Evolutionary conservation across 92 coral and sea anemone species (phyloP), one percentile per base, ranked within the genome.

Genomic region (Diadumene lineata): DNA sequence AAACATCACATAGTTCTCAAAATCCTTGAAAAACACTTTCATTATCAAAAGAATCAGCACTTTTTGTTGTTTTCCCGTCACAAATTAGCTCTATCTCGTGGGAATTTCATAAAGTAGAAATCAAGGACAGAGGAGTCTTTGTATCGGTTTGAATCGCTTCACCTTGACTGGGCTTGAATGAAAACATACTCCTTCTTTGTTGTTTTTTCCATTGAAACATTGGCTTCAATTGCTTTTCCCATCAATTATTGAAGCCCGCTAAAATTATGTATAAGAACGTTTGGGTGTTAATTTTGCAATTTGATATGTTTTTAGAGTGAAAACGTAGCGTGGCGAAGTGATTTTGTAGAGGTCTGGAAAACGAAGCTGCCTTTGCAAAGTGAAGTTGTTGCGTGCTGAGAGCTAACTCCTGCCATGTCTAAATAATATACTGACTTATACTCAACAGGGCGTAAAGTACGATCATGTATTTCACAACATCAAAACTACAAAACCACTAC

Each of bases 161-260:
- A 56, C 66, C 77, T 57, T 72, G 67, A 56, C 48, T 38, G 48
- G 24, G 34, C 33, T 56, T 19, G 19, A 56, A 56, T 72, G 55
- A 31, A 72, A 72, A 72, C 77, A 72, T 51, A 27, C 28, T 25
- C 1, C 19, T 31, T 34, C 16, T 33, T 24, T 57, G 77, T 72
- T 72, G 56, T 72, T 53, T 56, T 55, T 72, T 72, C 31, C 64
- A 26, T 58, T 48, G 31, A 69, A 70, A 72, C 66, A 72, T 57
- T 72, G 66, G 77, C 53, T 28, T 21, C 27, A 31, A 32, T 43
- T 34, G 29, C 22, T 29, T 32, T 17, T 34, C 32, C 62, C 10
- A 72, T 72, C 43, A 72, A 33, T 72, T 33, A 72, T 72, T 32
- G 27, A 50, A 68, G 22, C 31, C 31, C 77, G 77, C 66, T 55